phyloP scores from a whole-genome alignment of 1,140 invertebrate species.

The Conus ventricosus region DNA sequence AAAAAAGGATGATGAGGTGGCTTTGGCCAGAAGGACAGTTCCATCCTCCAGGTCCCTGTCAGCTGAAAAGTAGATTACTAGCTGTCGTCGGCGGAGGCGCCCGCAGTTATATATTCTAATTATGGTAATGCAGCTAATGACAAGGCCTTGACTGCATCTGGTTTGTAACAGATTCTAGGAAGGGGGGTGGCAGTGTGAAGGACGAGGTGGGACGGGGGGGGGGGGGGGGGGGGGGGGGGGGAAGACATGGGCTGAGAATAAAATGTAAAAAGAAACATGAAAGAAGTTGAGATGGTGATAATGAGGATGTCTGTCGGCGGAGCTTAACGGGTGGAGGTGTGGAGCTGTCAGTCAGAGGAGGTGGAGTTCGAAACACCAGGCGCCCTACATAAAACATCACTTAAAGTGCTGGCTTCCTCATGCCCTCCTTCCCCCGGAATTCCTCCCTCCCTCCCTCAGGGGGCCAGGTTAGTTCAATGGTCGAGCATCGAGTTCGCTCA shows the following conservation, averaged over 20 bases:
- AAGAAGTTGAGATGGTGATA: too few species aligned
- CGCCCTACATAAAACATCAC: too few species aligned
- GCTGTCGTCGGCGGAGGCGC: neutral
- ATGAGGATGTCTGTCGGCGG: too few species aligned
- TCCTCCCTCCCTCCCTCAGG: too few species aligned
- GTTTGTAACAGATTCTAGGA: neutral
- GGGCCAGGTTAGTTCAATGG: too few species aligned
- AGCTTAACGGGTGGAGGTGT: too few species aligned
- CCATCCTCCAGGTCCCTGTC: neutral
- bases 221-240: neutral
- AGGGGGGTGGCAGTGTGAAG: neutral
- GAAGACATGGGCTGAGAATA: neutral
- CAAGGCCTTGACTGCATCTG: slow-evolving; percentile 6
- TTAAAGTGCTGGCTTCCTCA: too few species aligned
- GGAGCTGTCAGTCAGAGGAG: too few species aligned
- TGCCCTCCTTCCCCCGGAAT: too few species aligned
- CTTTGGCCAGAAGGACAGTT: neutral
- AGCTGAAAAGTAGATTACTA: neutral
- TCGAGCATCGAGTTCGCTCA: too few species aligned
- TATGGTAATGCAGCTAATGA: neutral
- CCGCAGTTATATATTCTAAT: neutral
- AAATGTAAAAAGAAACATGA: neutral
- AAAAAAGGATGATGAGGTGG: too few species aligned
- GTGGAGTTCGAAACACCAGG: too few species aligned
- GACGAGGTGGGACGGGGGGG: neutral